phyloP scores from a whole-genome alignment of 92 coral and sea anemone species.

The Zoanthus sansibaricus region DNA sequence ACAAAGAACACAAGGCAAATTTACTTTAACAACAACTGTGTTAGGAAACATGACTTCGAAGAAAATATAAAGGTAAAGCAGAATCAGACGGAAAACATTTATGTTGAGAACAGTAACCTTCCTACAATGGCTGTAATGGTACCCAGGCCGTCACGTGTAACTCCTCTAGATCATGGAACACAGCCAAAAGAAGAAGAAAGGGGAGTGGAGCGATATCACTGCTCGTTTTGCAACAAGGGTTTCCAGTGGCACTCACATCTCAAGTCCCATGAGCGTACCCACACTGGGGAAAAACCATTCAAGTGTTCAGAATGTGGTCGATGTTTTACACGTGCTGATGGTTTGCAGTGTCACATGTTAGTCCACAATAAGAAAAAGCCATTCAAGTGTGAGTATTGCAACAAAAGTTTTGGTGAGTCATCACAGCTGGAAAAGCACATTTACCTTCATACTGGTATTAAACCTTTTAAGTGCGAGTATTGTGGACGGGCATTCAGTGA shows the following conservation, averaged over 20 bases:
- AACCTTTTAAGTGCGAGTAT: conserved; percentile 95
- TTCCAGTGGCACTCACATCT: conserved; percentile 97
- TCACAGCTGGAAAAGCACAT: conserved; percentile 86
- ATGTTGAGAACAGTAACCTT: conserved; percentile 29
- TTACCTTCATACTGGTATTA: conserved; percentile 87
- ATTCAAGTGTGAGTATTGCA: conserved; percentile 82
- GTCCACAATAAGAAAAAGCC: conserved; percentile 89
- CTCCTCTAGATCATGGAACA: background rate
- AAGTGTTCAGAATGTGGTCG: conserved; percentile 88
- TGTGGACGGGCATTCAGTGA: conserved; percentile 92
- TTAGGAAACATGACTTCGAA: conserved; percentile 44
- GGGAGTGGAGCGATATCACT: conserved; percentile 74
- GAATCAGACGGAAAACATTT: conserved; percentile 34
- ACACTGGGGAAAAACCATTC: conserved; percentile 92
- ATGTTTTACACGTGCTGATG: conserved; percentile 96
- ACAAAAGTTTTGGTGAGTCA: conserved; percentile 85
- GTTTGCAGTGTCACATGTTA: conserved; percentile 92
- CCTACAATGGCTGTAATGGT: conserved; percentile 47
- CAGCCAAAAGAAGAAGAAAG: conserved; percentile 34
- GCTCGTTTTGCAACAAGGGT: conserved; percentile 87
- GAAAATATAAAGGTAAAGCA: conserved; percentile 5
- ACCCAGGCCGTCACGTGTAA: conserved; percentile 38
- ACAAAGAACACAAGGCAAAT: conserved; percentile 35
- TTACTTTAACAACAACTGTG: conserved; percentile 42
- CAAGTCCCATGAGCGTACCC: conserved; percentile 92